phyloP scores from a whole-genome alignment of 2,888 invertebrate species.

The Lobophora halterata region DNA sequence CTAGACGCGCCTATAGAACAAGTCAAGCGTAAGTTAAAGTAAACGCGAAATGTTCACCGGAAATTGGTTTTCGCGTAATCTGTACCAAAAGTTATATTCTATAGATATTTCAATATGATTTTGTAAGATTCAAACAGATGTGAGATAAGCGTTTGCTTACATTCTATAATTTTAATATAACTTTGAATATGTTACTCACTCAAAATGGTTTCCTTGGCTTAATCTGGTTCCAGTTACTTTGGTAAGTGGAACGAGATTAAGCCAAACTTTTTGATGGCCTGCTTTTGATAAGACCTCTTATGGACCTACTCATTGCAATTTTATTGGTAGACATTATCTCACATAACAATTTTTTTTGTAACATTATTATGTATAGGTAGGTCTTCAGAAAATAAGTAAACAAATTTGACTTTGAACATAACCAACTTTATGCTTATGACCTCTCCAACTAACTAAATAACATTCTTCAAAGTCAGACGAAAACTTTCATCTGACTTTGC shows the following conservation, averaged over 20 bases:
- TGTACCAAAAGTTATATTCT: constrained; percentile 47
- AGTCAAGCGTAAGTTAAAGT: constrained; percentile 44
- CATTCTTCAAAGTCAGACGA: constrained; percentile 23
- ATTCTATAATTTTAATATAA: constrained; percentile 7
- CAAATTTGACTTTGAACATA: constrained; percentile 10
- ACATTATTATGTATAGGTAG: too few species aligned
- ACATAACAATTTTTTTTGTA: too few species aligned
- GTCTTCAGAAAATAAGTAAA: too few species aligned
- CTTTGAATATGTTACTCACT: constrained; percentile 8
- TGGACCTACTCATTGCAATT: too few species aligned
- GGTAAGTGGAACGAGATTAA: too few species aligned
- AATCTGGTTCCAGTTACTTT: too few species aligned
- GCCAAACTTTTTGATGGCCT: too few species aligned
- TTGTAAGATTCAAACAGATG: constrained; percentile 8
- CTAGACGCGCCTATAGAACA: constrained; percentile 40
- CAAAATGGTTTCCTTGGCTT: too few species aligned
- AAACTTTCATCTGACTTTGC: constrained; percentile 40
- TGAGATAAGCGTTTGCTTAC: constrained; percentile 10
- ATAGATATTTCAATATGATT: constrained; percentile 29
- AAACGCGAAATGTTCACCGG: constrained; percentile 55
- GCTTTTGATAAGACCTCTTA: too few species aligned
- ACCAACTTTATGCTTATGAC: constrained; percentile 24
- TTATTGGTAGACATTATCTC: too few species aligned
- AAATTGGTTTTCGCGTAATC: constrained; percentile 63
- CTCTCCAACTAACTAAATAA: constrained; percentile 25